Evolutionary conservation across 2,797 vertebrate species (phyloP).

Genomic region (Enteromius trimaculatus): DNA sequence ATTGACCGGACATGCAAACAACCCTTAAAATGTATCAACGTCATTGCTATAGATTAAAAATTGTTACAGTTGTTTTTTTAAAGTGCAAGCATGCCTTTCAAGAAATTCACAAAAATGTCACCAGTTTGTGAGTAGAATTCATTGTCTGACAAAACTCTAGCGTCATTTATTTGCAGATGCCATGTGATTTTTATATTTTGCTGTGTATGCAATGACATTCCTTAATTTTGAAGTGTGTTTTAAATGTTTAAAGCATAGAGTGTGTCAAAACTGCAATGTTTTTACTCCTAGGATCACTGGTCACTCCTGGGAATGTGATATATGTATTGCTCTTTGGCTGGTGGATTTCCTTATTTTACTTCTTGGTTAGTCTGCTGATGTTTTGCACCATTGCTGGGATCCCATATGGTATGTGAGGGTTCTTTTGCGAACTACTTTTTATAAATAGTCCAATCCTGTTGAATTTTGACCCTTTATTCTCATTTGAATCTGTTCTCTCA

Average conservation of each 20-base stretch:
- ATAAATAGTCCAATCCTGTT: background rate
- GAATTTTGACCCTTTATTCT: background rate
- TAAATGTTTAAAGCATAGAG: background rate
- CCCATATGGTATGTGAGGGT: constrained; percentile 80
- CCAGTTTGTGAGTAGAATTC: background rate
- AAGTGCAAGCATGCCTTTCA: background rate
- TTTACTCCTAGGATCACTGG: constrained; percentile 73
- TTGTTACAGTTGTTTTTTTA: background rate
- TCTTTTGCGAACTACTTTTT: background rate
- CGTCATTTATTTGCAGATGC: background rate
- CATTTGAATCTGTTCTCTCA: background rate
- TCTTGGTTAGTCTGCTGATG: constrained; percentile 80
- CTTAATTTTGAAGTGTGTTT: background rate
- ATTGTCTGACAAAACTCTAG: background rate
- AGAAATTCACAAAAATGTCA: background rate
- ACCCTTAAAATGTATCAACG: background rate
- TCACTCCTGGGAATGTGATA: constrained; percentile 80
- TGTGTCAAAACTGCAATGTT: background rate
- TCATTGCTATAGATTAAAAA: background rate
- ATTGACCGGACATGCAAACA: background rate
- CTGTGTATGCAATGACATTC: background rate
- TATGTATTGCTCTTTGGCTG: constrained; percentile 88
- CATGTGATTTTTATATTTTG: background rate
- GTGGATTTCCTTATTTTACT: constrained; percentile 85
- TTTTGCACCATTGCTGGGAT: constrained; percentile 79